These are phyloP conservation scores for Copidosoma aretas DNA, from an alignment of 2,888 invertebrate species.

Conservation along the genomic window DNA sequence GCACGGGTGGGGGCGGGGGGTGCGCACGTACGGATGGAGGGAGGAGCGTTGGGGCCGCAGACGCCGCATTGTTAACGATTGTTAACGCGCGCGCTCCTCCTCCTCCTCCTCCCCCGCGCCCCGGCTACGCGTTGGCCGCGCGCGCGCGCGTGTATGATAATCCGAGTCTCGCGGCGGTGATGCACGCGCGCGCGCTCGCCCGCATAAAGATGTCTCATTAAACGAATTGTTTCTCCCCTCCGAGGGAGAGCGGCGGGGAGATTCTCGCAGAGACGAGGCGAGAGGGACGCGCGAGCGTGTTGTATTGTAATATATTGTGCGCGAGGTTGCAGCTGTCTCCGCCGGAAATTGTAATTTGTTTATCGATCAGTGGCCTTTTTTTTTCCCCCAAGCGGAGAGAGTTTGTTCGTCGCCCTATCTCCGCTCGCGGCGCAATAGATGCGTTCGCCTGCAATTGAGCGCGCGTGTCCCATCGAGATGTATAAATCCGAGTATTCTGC, in stretches of 20 bases:
- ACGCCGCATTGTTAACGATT: conserved; percentile 39
- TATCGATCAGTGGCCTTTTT: neutral
- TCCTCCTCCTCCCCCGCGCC: too few species aligned
- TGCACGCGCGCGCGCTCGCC: conserved; percentile 3
- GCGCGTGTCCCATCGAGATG: too few species aligned
- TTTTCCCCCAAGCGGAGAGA: too few species aligned
- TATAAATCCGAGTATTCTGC: too few species aligned
- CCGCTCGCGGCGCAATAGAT: too few species aligned
- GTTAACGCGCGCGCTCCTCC: conserved; percentile 34
- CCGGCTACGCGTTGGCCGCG: too few species aligned
- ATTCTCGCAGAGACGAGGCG: neutral
- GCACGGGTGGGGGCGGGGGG: neutral
- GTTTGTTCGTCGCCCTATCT: too few species aligned
- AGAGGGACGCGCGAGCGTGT: neutral
- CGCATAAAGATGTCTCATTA: conserved; percentile 43
- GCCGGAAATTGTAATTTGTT: neutral
- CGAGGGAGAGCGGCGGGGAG: neutral
- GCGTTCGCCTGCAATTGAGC: too few species aligned
- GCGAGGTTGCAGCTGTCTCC: too few species aligned
- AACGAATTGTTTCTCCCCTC: conserved; percentile 27
- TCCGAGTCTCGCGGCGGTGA: conserved; percentile 8
- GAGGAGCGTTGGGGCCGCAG: neutral
- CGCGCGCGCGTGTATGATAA: conserved; percentile 9
- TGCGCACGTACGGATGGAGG: too few species aligned
- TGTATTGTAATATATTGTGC: too few species aligned